Percentiles rank a stretch among this genome's conserved stretches.
Conservation (phyloP, 2,797 vertebrate genomes). For the Cuculus canorus region DNA sequence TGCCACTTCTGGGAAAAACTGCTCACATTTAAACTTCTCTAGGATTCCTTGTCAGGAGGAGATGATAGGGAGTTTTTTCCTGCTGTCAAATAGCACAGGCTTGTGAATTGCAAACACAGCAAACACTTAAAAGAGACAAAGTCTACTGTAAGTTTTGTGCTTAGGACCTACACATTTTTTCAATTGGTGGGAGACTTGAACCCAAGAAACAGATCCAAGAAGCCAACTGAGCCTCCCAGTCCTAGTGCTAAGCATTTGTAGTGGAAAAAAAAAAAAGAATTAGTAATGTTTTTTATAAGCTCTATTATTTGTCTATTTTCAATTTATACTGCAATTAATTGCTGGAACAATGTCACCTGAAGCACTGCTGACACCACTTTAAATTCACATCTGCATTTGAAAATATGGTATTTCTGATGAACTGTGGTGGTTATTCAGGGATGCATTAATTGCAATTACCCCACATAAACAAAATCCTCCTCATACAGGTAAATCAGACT, state of each 20-base stretch:
- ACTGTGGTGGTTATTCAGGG: background rate
- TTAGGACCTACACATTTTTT: background rate
- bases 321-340: background rate
- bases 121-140: background rate
- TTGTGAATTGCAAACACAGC: background rate
- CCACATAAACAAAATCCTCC: background rate
- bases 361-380: background rate
- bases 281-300: background rate
- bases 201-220: background rate
- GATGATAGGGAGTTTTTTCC: background rate
- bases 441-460: background rate
- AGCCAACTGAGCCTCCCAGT: background rate
- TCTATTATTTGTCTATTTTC: background rate
- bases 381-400: background rate
- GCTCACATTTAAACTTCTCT: background rate
- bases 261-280: background rate
- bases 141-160: background rate
- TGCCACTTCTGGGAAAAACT: background rate
- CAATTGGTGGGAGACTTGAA: background rate
- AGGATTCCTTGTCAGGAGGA: background rate
- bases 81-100: background rate
- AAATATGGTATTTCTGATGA: background rate
- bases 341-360: background rate
- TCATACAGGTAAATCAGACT: background rate
- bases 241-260: background rate